phyloP scores from a whole-genome alignment of 2,888 invertebrate species.

The Parnassius mnemosyne region DNA sequence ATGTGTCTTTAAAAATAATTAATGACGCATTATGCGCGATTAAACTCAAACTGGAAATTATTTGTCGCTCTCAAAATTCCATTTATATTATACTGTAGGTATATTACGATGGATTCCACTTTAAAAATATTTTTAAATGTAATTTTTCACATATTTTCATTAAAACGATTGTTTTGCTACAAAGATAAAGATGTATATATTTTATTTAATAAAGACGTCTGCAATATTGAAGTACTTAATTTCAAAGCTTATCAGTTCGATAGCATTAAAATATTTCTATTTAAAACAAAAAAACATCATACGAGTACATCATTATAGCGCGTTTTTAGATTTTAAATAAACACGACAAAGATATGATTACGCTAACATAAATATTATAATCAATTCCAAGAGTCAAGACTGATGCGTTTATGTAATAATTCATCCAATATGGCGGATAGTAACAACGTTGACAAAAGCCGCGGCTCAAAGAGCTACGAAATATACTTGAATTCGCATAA shows the following conservation, averaged over 20 bases:
- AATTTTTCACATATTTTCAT: no score
- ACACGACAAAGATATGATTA: slow-evolving; percentile 11
- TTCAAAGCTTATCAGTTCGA: slow-evolving; percentile 1
- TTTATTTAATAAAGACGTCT: slow-evolving; percentile 10
- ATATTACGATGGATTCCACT: no score
- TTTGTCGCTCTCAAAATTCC: not conserved
- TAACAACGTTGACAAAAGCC: slow-evolving; percentile 47
- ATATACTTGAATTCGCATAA: not conserved
- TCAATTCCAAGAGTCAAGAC: slow-evolving; percentile 49
- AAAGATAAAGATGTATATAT: not conserved
- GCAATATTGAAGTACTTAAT: slow-evolving; percentile 2
- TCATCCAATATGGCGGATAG: slow-evolving; percentile 43
- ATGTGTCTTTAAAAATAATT: slow-evolving; percentile 5
- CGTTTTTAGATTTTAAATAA: not conserved
- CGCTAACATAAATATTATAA: slow-evolving; percentile 36
- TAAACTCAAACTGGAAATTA: not conserved
- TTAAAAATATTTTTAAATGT: no score
- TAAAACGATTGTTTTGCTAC: no score
- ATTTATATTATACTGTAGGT: not conserved
- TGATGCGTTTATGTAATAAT: slow-evolving; percentile 41
- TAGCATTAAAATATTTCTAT: slow-evolving; percentile 1
- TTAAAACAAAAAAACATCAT: slow-evolving; percentile 9
- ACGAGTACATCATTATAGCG: slow-evolving; percentile 13
- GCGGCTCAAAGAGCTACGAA: slow-evolving; percentile 30
- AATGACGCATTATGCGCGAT: slow-evolving; percentile 1